phyloP scores from a whole-genome alignment of 2,888 invertebrate genomes.

The Hypselothyrea guttata region DNA sequence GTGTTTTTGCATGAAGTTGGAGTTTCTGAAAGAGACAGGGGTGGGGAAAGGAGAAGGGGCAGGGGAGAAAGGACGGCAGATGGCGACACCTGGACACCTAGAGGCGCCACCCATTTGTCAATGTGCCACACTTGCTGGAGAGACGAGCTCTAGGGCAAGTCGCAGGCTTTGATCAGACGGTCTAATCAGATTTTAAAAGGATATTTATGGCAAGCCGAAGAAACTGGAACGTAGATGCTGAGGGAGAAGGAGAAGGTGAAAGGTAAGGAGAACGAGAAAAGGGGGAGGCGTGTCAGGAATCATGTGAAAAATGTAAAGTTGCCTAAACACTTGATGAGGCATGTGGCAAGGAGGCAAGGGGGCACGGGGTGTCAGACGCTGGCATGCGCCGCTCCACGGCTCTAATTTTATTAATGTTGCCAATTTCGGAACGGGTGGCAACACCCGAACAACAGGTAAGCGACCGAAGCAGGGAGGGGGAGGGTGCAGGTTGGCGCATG shows the following conservation, averaged over 20 bases:
- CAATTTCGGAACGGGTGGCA: slow-evolving; percentile 56
- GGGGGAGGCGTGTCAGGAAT: slow-evolving; percentile 26
- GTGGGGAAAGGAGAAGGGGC: neutral
- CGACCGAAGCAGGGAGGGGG: neutral
- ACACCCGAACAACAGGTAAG: slow-evolving; percentile 40
- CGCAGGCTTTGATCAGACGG: slow-evolving; percentile 55
- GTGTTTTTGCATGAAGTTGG: slow-evolving; percentile 20
- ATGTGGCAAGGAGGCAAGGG: slow-evolving; percentile 9
- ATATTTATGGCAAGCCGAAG: slow-evolving; percentile 27
- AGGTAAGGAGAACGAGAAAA: no score
- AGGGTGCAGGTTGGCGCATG: slow-evolving; percentile 17
- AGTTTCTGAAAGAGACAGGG: neutral
- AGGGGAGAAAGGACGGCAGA: neutral
- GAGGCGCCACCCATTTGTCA: slow-evolving; percentile 33
- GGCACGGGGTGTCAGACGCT: slow-evolving; percentile 5
- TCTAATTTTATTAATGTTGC: slow-evolving; percentile 79
- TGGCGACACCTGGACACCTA: slow-evolving; percentile 39
- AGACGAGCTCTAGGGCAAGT: slow-evolving; percentile 14
- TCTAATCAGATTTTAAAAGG: slow-evolving; percentile 65
- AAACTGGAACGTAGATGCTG: neutral
- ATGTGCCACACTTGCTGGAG: slow-evolving; percentile 4
- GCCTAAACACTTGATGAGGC: slow-evolving; percentile 23
- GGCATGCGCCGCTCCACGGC: slow-evolving; percentile 35
- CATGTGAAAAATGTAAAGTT: slow-evolving; percentile 51
- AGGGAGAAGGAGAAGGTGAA: neutral